Conservation (phyloP, 2,888 invertebrate species). For the Acronicta leporina region DNA sequence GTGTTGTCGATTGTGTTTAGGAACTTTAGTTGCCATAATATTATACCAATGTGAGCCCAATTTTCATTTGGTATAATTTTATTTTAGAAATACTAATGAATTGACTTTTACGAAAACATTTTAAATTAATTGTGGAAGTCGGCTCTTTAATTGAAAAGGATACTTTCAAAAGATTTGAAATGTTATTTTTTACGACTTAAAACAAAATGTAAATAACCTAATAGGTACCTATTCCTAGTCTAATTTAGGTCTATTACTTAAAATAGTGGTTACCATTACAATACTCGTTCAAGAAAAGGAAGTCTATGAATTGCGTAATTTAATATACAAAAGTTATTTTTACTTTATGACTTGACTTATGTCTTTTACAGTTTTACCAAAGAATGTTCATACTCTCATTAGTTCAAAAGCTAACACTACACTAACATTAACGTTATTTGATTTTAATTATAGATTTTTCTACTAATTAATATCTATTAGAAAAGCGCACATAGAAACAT, state of each 20-base stretch:
- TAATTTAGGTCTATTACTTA: slow-evolving; percentile 71
- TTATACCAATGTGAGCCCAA: slow-evolving; percentile 30
- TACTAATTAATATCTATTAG: slow-evolving; percentile 28
- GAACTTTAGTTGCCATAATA: slow-evolving; percentile 36
- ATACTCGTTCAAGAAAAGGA: slow-evolving; percentile 39
- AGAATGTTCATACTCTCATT: slow-evolving; percentile 43
- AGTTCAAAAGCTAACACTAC: too few relatives aligned
- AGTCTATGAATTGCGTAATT: slow-evolving; percentile 23
- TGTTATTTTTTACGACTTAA: slow-evolving; percentile 71
- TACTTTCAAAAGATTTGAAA: slow-evolving; percentile 55
- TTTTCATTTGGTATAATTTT: slow-evolving; percentile 20
- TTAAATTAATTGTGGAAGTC: slow-evolving; percentile 32
- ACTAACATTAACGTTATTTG: too few relatives aligned
- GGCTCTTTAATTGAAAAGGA: slow-evolving; percentile 35
- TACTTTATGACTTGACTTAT: slow-evolving; percentile 23
- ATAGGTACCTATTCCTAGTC: slow-evolving; percentile 69
- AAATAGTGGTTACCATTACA: slow-evolving; percentile 56
- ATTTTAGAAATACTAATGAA: background rate
- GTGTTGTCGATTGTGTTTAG: slow-evolving; percentile 7
- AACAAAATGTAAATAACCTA: slow-evolving; percentile 77
- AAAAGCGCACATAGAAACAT: slow-evolving; percentile 47
- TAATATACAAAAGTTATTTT: slow-evolving; percentile 23
- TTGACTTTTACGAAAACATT: background rate
- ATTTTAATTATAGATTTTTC: too few relatives aligned
- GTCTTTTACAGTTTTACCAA: slow-evolving; percentile 45